A percentile compares a stretch with the other conserved stretches of the same genome.
phyloP scores from a whole-genome alignment of 2,797 vertebrate genomes.

The Sebastes trivittatus region DNA sequence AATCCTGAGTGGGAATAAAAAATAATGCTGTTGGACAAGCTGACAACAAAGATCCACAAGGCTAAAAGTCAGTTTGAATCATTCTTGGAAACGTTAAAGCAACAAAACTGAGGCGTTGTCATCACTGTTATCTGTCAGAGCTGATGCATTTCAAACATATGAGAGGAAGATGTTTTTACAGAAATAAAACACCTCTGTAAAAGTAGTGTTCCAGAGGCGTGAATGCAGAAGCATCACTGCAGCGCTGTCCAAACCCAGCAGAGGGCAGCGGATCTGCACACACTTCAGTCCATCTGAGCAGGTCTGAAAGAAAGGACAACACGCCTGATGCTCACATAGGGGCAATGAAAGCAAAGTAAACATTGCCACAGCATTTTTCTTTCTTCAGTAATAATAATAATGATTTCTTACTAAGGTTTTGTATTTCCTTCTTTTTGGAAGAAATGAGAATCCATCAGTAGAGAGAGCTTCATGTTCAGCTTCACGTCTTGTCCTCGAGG shows the following conservation, averaged over 20 bases:
- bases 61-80: neutral
- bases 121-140: neutral
- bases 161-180: neutral
- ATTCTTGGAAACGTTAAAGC: neutral
- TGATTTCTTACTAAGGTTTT: conserved; percentile 85
- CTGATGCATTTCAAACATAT: neutral
- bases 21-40: neutral
- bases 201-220: conserved; percentile 89
- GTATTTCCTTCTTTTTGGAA: conserved; percentile 85
- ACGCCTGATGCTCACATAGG: neutral
- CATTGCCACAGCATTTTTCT: neutral
- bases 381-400: neutral
- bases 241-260: conserved; percentile 88
- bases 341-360: neutral
- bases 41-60: neutral
- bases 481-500: conserved; percentile 82
- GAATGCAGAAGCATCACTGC: conserved; percentile 83
- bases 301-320: conserved; percentile 73
- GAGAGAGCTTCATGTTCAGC: conserved; percentile 75
- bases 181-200: conserved; percentile 83
- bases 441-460: conserved; percentile 76
- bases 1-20: conserved; percentile 81
- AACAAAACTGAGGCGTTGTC: neutral
- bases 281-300: conserved; percentile 85
- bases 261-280: conserved; percentile 87